Evolutionary conservation across 2,797 vertebrate species (phyloP), one percentile per base, ranked within the genome.

Genomic region (Trachops cirrhosus): DNA sequence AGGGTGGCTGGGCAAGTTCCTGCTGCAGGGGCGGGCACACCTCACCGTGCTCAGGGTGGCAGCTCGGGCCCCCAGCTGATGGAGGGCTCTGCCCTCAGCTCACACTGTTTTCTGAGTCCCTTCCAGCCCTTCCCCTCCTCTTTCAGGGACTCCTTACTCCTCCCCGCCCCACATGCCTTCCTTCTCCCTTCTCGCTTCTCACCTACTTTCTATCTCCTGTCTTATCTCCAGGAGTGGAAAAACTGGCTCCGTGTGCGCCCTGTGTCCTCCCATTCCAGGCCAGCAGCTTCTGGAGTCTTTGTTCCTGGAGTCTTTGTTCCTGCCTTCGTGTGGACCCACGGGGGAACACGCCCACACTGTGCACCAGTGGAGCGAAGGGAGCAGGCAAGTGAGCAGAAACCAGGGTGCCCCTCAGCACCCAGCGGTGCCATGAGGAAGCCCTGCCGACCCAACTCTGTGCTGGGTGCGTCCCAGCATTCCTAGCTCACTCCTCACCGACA

Each of bases 401-500:
- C 29, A 46, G 34, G 52, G 14, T 37, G 16, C 16, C 8, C 37
- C n/a, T 9, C 0, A 5, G 22, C n/a, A 3, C 16, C 44, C 6
- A 26, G 67, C 59, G 7, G 18, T 0, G 34, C 29, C 48, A 0
- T 19, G 9, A 34, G 52, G 41, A 26, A 32, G 64, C 39, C 57
- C 1, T 7, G 12, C 9, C 15, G 44, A 2, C 1, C 10, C 1
- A 6, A 54, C 11, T 54, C 77, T 0, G 0, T 2, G 29, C 22
- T 1, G 15, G 24, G 21, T 9, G 0, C 14, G 59, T 62, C 59
- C 19, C 34, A 3, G 39, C 3, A 24, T 41, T 37, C n/a, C 9
- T 15, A 12, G n/a, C 16, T 91, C 34, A 6, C 15, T 62, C 32
- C 9, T 85, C n/a, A 39, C 39, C 16, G 8, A 24, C 14, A 9